Evolutionary conservation across 2,797 vertebrate genomes (phyloP).

Genomic region (Squalus acanthias): DNA sequence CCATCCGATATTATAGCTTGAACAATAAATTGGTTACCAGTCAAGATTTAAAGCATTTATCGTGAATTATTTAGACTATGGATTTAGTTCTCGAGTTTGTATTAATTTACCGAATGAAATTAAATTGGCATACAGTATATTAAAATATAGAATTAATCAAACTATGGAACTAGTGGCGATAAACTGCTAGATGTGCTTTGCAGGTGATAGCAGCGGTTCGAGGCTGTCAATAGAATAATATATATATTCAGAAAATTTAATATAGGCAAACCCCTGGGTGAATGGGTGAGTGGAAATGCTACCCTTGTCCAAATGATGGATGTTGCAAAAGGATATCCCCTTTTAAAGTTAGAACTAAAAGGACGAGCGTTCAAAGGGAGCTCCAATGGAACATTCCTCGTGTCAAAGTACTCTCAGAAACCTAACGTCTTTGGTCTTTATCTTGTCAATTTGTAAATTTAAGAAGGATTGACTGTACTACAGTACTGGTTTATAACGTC

Average conservation of each 20-base stretch:
- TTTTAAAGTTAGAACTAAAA: background rate
- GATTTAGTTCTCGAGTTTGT: background rate
- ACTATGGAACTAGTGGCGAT: background rate
- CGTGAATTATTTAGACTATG: background rate
- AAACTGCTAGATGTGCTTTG: background rate
- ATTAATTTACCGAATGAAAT: background rate
- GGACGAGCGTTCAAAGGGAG: background rate
- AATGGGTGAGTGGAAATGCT: background rate
- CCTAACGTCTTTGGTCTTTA: background rate
- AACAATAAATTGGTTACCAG: background rate
- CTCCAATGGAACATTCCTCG: background rate
- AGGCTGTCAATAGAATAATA: background rate
- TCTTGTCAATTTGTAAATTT: constrained; percentile 18
- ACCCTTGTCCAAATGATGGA: background rate
- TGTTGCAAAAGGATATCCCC: background rate
- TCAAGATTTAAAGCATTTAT: background rate
- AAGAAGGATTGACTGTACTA: too few relatives aligned
- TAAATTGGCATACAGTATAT: background rate
- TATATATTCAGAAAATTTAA: background rate
- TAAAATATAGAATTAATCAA: background rate
- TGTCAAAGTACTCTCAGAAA: background rate
- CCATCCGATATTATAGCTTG: background rate
- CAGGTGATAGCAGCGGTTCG: background rate
- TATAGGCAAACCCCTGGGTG: too few relatives aligned
- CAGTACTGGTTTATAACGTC: background rate